phyloP scores from a whole-genome alignment of 2,888 invertebrate species.

The Pseudolycoriella hygida region DNA sequence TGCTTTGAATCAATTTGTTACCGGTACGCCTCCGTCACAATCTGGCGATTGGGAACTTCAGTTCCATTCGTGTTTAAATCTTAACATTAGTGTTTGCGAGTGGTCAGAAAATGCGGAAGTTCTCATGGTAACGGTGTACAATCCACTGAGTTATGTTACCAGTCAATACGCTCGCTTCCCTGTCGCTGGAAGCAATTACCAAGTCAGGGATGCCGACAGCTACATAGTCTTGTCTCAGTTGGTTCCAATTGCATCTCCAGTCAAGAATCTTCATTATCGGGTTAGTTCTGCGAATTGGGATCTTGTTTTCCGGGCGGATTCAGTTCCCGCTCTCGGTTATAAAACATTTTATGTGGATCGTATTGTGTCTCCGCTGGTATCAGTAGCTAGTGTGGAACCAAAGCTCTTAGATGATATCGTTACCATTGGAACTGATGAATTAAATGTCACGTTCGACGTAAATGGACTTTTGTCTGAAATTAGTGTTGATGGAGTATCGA shows the following conservation, averaged over 20 bases:
- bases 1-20: constrained; percentile 12
- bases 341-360: constrained; percentile 37
- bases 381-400: too few relatives aligned
- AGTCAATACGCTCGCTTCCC: constrained; percentile 45
- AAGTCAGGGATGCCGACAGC: constrained; percentile 44
- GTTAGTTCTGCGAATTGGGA: constrained; percentile 43
- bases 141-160: constrained; percentile 51
- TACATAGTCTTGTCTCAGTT: constrained; percentile 40
- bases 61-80: constrained; percentile 37
- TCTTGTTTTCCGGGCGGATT: constrained; percentile 46
- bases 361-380: too few relatives aligned
- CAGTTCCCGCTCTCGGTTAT: constrained; percentile 49
- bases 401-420: constrained; percentile 12
- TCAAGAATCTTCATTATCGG: constrained; percentile 43
- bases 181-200: constrained; percentile 34
- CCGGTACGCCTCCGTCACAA: background rate
- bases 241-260: constrained; percentile 38
- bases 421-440: constrained; percentile 28
- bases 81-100: constrained; percentile 63
- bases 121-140: constrained; percentile 63
- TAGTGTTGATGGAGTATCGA: constrained; percentile 26
- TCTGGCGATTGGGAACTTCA: too few relatives aligned
- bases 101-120: constrained; percentile 39
- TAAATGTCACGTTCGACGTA: constrained; percentile 30
- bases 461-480: constrained; percentile 41